phyloP scores from a whole-genome alignment of 1,140 invertebrate species.

The Trissolcus basalis region DNA sequence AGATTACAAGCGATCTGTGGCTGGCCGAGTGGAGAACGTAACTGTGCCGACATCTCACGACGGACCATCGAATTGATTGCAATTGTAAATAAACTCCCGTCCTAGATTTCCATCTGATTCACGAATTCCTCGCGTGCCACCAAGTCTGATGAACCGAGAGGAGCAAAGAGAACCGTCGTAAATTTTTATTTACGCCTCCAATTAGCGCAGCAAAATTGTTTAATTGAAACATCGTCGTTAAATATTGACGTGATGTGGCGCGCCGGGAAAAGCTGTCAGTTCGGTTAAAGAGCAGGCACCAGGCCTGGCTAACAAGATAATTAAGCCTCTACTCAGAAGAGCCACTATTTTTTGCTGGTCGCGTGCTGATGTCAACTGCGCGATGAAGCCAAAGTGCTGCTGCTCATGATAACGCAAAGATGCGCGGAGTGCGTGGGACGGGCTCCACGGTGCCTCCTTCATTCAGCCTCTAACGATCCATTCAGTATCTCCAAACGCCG shows the following conservation, averaged over 20 bases:
- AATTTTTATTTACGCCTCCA: slow-evolving; percentile 30
- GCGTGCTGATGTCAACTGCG: slow-evolving; percentile 67
- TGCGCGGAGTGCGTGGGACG: slow-evolving; percentile 51
- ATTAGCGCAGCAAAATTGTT: slow-evolving; percentile 34
- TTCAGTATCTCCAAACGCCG: slow-evolving; percentile 34
- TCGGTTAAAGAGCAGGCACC: slow-evolving; percentile 51
- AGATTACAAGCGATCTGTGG: slow-evolving; percentile 54
- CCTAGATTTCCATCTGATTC: slow-evolving; percentile 46
- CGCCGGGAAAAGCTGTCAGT: slow-evolving; percentile 53
- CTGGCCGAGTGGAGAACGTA: not conserved
- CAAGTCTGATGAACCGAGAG: slow-evolving; percentile 26
- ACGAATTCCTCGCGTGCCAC: slow-evolving; percentile 38
- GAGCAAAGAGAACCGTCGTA: not conserved
- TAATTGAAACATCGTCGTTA: slow-evolving; percentile 46
- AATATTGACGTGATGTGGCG: slow-evolving; percentile 36
- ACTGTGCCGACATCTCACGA: slow-evolving; percentile 27
- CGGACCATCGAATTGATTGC: slow-evolving; percentile 27
- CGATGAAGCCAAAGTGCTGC: slow-evolving; percentile 46
- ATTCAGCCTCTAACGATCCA: slow-evolving; percentile 54
- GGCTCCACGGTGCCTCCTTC: slow-evolving; percentile 34
- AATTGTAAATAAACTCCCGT: slow-evolving; percentile 25
- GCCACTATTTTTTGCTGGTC: slow-evolving; percentile 64
- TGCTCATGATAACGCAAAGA: slow-evolving; percentile 52
- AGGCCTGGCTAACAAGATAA: slow-evolving; percentile 67
- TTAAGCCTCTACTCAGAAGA: slow-evolving; percentile 66